Percentiles rank a stretch among this genome's conserved stretches.
Evolutionary conservation across 2,888 invertebrate genomes (phyloP).

Genomic region (Melanchra persicariae): DNA sequence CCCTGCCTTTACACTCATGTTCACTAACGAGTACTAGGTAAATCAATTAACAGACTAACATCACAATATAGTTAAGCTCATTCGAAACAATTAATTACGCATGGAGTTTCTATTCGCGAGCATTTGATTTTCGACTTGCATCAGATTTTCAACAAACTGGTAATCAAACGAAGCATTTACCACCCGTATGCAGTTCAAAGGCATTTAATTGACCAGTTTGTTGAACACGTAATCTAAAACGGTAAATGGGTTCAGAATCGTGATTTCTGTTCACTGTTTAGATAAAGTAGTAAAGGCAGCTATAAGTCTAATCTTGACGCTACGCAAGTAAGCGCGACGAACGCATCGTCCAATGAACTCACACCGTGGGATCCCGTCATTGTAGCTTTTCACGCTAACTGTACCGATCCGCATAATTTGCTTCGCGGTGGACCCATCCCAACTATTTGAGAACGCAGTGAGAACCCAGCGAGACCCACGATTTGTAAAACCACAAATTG

Average conservation of each 20-base stretch:
- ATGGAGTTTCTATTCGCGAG: slow-evolving; percentile 41
- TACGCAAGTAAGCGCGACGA: slow-evolving; percentile 80
- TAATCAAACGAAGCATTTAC: slow-evolving; percentile 62
- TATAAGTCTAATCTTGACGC: slow-evolving; percentile 74
- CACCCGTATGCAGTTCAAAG: slow-evolving; percentile 69
- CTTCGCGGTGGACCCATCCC: slow-evolving; percentile 73
- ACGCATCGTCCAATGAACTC: slow-evolving; percentile 84
- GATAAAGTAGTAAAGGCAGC: slow-evolving; percentile 60
- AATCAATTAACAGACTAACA: not conserved
- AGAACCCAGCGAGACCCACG: slow-evolving; percentile 60
- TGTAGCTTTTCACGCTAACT: slow-evolving; percentile 84
- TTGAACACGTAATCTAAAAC: slow-evolving; percentile 70
- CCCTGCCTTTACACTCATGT: not conserved
- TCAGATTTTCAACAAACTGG: slow-evolving; percentile 36
- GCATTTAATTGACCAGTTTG: slow-evolving; percentile 72
- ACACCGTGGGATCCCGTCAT: slow-evolving; percentile 84
- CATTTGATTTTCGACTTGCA: slow-evolving; percentile 39
- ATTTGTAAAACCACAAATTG: slow-evolving; percentile 72
- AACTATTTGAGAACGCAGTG: slow-evolving; percentile 65
- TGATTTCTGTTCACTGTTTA: slow-evolving; percentile 56
- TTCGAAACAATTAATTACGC: slow-evolving; percentile 27
- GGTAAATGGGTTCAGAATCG: slow-evolving; percentile 50
- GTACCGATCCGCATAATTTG: slow-evolving; percentile 80
- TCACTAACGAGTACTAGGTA: not conserved
- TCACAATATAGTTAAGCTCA: not conserved